Evolutionary conservation across 2,797 vertebrate species (phyloP).

Genomic region (Bufotes viridis): DNA sequence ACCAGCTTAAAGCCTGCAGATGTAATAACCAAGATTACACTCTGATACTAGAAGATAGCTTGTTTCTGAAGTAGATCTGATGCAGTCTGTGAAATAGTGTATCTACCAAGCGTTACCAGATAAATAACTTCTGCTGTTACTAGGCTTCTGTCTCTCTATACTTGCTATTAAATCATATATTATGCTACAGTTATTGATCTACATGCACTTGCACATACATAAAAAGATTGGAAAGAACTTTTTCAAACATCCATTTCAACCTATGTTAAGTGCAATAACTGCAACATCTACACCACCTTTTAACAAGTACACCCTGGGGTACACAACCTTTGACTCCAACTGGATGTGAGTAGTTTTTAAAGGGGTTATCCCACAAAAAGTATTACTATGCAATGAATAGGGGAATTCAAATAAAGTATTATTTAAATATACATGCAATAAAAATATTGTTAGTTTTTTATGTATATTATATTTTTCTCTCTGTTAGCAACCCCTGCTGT

Average conservation of each 20-base stretch:
- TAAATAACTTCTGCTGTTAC: not conserved
- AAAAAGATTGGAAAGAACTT: not conserved
- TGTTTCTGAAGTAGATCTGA: slow-evolving; percentile 12
- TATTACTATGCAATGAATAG: too few species aligned
- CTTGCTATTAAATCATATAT: not conserved
- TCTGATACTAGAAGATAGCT: slow-evolving; percentile 26
- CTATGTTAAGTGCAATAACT: too few species aligned
- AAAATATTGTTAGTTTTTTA: too few species aligned
- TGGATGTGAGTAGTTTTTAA: too few species aligned
- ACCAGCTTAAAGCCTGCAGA: slow-evolving; percentile 32
- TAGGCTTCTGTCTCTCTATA: not conserved
- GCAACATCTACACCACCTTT: too few species aligned
- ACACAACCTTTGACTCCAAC: too few species aligned
- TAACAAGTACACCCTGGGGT: too few species aligned
- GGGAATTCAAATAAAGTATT: too few species aligned
- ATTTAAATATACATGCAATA: too few species aligned
- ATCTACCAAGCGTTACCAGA: not conserved
- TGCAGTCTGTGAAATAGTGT: slow-evolving; percentile 2
- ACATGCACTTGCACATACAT: not conserved
- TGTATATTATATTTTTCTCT: too few species aligned
- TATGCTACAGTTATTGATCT: not conserved
- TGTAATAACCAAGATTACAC: slow-evolving; percentile 43
- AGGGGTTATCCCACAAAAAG: too few species aligned
- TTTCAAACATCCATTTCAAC: not conserved
- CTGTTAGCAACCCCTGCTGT: too few species aligned